Base-by-base conservation (phyloP, 1,140 invertebrate genomes). In the Drosophila ficusphila region DNA sequence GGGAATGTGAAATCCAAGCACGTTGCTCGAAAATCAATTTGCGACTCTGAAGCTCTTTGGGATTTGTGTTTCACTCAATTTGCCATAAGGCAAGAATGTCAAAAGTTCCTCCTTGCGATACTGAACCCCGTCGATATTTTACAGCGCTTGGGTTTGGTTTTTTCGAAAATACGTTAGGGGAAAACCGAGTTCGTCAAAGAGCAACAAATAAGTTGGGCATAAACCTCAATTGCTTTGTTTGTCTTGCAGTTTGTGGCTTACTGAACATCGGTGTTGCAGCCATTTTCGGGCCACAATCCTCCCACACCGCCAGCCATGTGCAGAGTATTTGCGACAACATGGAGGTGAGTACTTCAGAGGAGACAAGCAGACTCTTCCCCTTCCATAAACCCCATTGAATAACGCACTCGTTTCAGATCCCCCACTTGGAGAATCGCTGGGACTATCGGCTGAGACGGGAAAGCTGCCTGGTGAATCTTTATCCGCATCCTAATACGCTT, bases 241-340 rank as follows among this genome's bases (percentile, higher is more conserved):
- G 31, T 48, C 57, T 93, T 94, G 6, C 93, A 99, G 98, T 98
- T 65, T 99, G 98, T 91, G 95, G 97, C 74, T 93, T 98, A 64
- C 92, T 98, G 52, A 93, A 95, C 67, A 95, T 94, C 76, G 97
- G 97, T 7, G 96, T 99, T 19, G 97, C 97, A 3, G 97, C 97
- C 18, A 97, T 99, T 85, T 98, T 99, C 90, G 98, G 98, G 0
- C 97, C 97, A 2, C 97, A 98, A 90, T 97, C 96, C 33, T 94
- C 95, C 0, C 96, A 97, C 46, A 97, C 97, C 2, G 96, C 97
- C 2, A 96, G 96, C 62, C 97, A 98, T 92, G 97, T 98, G 11
- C 97, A 99, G 92, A 97, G 97, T 52, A 98, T 98, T 79, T 98
- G 97, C 91, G 97, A 98, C 92, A 97, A 97, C 12, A 97, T 98